These are phyloP conservation scores for Drosophila leonis DNA, from an alignment of 2,888 invertebrate species.

Conservation along the genomic window DNA sequence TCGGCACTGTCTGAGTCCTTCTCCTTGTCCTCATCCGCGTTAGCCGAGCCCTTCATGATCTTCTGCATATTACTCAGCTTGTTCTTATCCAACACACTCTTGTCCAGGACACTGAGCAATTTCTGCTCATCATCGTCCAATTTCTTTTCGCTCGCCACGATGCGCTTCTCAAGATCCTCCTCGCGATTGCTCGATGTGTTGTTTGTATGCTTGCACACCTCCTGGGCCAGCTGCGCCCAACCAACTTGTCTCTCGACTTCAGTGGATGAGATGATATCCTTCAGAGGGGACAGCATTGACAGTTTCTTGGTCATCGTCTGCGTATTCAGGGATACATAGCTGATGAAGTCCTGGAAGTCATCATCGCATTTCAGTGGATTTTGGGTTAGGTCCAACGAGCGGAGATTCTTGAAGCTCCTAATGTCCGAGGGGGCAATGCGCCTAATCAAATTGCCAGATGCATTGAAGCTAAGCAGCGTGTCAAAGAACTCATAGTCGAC, in stretches of 20 bases:
- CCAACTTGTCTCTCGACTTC: conserved; percentile 70
- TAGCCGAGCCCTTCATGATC: conserved; percentile 74
- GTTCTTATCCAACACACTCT: conserved; percentile 73
- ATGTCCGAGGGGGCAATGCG: conserved; percentile 79
- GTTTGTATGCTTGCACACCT: conserved; percentile 82
- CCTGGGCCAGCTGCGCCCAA: conserved; percentile 83
- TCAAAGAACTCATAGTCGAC: conserved; percentile 85
- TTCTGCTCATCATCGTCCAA: conserved; percentile 77
- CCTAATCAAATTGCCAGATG: conserved; percentile 84
- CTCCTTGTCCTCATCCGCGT: conserved; percentile 41
- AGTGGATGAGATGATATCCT: conserved; percentile 62
- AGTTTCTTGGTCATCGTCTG: conserved; percentile 75
- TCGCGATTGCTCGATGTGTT: conserved; percentile 41
- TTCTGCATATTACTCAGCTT: conserved; percentile 72
- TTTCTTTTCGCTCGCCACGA: conserved; percentile 72
- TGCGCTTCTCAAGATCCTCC: conserved; percentile 71
- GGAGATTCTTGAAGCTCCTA: conserved; percentile 84
- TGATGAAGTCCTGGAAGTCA: conserved; percentile 89
- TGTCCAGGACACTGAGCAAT: conserved; percentile 74
- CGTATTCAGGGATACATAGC: conserved; percentile 81
- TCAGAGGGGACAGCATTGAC: conserved; percentile 73
- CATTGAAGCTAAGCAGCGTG: conserved; percentile 87
- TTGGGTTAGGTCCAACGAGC: conserved; percentile 86
- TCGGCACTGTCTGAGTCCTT: conserved; percentile 61
- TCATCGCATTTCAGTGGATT: conserved; percentile 90